Percentiles rank a stretch among this genome's conserved stretches.
These are phyloP conservation scores for Mnemiopsis leidyi DNA, from an alignment of 37 sponge, comb jelly and placozoan species.

Conservation along the genomic window DNA sequence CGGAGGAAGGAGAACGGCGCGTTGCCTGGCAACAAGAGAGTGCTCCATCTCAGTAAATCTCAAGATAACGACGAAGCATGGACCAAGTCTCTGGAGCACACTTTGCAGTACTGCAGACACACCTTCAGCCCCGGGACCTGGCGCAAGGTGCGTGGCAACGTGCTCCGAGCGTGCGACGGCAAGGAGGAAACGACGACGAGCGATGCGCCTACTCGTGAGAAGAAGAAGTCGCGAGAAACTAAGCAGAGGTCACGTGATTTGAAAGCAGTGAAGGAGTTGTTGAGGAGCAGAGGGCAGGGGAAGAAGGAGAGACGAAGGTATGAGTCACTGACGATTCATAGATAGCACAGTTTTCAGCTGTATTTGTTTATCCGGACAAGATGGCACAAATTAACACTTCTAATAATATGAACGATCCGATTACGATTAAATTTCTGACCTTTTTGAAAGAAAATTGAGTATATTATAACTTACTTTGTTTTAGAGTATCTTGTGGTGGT, in stretches of 20 bases:
- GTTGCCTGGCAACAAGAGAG: neutral
- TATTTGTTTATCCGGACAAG: too few species aligned
- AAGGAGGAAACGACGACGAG: neutral
- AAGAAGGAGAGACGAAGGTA: neutral
- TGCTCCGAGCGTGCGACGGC: neutral
- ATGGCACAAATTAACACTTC: too few species aligned
- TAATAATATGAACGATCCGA: too few species aligned
- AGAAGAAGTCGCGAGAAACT: neutral
- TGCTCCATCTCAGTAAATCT: neutral
- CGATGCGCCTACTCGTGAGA: neutral
- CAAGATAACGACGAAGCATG: neutral
- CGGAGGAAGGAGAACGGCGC: too few species aligned
- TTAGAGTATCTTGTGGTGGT: conserved; percentile 25
- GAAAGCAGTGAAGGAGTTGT: neutral
- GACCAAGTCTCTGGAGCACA: conserved; percentile 26
- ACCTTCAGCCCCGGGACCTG: conserved; percentile 27
- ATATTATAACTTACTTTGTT: conserved; percentile 6
- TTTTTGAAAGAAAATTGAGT: too few species aligned
- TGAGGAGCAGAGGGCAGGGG: neutral
- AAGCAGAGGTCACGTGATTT: neutral
- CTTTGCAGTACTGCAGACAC: conserved; percentile 8
- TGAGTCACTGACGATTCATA: conserved; percentile 17
- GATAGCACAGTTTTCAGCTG: neutral
- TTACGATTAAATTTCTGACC: too few species aligned
- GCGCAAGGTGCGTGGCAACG: neutral